phyloP scores from a whole-genome alignment of 2,888 invertebrate species.

The Timema podura region DNA sequence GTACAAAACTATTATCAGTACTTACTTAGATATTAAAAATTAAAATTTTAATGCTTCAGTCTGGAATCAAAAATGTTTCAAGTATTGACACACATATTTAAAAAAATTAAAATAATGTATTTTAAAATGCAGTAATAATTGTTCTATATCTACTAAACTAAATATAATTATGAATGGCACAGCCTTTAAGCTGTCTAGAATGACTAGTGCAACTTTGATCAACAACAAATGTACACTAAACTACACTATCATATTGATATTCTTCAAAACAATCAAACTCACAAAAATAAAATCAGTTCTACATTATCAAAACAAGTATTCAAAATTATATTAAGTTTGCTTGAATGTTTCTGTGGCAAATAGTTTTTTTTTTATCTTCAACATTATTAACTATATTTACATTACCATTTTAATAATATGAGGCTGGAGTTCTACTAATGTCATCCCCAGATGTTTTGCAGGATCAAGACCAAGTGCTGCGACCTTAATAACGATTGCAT shows the following conservation, averaged over 20 bases:
- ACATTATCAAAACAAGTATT: background rate
- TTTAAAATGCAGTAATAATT: too few relatives aligned
- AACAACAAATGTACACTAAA: too few relatives aligned
- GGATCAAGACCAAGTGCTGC: constrained; percentile 91
- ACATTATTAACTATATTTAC: constrained; percentile 24
- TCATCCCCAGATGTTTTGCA: constrained; percentile 79
- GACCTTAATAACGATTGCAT: constrained; percentile 96
- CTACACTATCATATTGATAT: background rate
- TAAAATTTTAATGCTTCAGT: too few relatives aligned
- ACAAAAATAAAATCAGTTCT: background rate
- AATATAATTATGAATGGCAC: too few relatives aligned
- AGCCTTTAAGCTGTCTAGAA: too few relatives aligned
- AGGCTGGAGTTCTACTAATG: constrained; percentile 77
- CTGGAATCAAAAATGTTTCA: too few relatives aligned
- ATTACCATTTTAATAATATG: constrained; percentile 77
- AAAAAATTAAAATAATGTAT: too few relatives aligned
- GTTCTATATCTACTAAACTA: too few relatives aligned
- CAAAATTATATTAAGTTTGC: background rate
- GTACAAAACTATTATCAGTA: too few relatives aligned
- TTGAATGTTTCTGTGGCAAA: background rate
- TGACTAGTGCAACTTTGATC: too few relatives aligned
- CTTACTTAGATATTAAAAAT: too few relatives aligned
- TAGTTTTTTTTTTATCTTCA: background rate
- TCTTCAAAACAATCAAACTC: constrained; percentile 6
- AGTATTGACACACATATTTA: too few relatives aligned